Conservation (phyloP, 2,113 vertebrate genomes). For the Heliornis fulica region DNA sequence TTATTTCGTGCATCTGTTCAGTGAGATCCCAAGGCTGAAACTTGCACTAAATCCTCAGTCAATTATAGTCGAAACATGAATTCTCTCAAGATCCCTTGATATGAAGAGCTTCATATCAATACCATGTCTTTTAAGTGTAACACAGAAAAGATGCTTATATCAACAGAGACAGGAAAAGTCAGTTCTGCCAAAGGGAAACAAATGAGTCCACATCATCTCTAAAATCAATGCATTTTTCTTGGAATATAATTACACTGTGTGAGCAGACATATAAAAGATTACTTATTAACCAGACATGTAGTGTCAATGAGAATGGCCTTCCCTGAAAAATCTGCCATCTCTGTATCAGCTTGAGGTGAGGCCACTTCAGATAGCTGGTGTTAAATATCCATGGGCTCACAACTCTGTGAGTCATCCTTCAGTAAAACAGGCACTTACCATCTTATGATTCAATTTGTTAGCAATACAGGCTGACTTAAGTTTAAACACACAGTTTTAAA, state of each 20-base stretch:
- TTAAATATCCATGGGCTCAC: background rate
- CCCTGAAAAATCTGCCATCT: background rate
- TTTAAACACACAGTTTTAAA: background rate
- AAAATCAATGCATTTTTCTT: background rate
- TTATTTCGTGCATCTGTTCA: background rate
- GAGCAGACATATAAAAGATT: background rate
- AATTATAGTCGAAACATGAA: background rate
- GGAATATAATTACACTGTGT: background rate
- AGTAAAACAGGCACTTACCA: background rate
- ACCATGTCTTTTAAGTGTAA: background rate
- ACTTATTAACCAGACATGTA: background rate
- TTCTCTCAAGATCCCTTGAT: background rate
- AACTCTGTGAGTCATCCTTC: background rate
- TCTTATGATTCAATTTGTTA: background rate
- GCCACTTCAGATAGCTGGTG: background rate
- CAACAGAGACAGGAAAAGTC: background rate
- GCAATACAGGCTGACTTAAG: background rate
- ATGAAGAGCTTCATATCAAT: background rate
- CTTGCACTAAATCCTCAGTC: background rate
- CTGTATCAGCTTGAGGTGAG: background rate
- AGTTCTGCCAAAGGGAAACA: background rate
- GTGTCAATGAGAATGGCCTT: background rate
- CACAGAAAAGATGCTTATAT: background rate
- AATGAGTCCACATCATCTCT: background rate
- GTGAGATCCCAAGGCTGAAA: background rate